Percentiles rank a stretch among this genome's conserved stretches.
Conservation (phyloP, 1,140 invertebrate species). For the Hylaeus volcanicus region DNA sequence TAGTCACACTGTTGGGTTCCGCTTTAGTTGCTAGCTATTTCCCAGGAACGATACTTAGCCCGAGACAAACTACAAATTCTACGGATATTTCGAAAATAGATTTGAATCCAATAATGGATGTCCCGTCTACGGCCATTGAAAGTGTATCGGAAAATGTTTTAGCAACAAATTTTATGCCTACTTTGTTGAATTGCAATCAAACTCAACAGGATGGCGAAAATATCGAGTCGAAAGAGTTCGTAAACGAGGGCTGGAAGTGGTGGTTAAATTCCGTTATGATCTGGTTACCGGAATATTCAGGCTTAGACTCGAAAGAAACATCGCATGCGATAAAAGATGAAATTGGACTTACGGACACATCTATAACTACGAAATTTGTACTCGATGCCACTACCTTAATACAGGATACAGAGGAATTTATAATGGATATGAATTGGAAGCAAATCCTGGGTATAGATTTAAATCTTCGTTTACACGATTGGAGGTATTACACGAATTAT, state of each 20-base stretch:
- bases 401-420: constrained; percentile 55
- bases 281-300: constrained; percentile 77
- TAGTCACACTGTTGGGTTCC: constrained; percentile 87
- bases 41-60: constrained; percentile 74
- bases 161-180: constrained; percentile 36
- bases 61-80: constrained; percentile 43
- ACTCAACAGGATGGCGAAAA: constrained; percentile 37
- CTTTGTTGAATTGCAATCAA: constrained; percentile 36
- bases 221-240: constrained; percentile 10
- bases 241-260: constrained; percentile 75
- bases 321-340: constrained; percentile 34
- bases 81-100: constrained; percentile 26
- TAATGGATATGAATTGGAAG: constrained; percentile 65
- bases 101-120: constrained; percentile 35
- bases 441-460: constrained; percentile 64
- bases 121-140: constrained; percentile 21
- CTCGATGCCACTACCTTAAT: constrained; percentile 23
- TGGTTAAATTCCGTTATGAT: constrained; percentile 79
- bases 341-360: constrained; percentile 39
- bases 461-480: constrained; percentile 64
- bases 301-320: constrained; percentile 35
- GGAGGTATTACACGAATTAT: constrained; percentile 69
- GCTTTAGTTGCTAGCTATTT: constrained; percentile 84
- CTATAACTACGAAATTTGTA: constrained; percentile 42
- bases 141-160: constrained; percentile 42